Evolutionary conservation across 35 echinoderm and acorn worm genomes (phyloP).

Genomic region (Ophioderma brevispina): DNA sequence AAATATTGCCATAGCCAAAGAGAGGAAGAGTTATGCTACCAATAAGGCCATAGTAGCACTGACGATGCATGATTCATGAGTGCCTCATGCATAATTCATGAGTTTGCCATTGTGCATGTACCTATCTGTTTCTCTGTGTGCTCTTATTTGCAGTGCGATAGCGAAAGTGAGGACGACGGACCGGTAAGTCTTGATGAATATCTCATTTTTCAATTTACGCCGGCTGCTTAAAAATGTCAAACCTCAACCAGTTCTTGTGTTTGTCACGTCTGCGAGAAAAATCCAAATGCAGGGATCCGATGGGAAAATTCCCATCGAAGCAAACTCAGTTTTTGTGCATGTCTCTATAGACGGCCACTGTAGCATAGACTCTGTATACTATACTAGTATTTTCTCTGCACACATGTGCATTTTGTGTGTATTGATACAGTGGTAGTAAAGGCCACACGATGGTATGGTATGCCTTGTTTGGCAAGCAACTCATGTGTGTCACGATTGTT

Average conservation of each 20-base stretch:
- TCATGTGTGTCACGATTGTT: not conserved
- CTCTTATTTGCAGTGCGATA: constrained; percentile 43
- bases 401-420: not conserved
- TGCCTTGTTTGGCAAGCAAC: no score
- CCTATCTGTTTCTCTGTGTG: not conserved
- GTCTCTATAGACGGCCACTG: no score
- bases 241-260: no score
- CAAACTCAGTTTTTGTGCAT: no score
- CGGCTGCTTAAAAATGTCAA: not conserved
- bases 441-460: no score
- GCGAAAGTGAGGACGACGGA: constrained; percentile 45
- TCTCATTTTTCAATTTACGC: not conserved
- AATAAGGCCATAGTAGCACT: not conserved
- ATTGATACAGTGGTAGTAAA: not conserved
- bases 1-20: not conserved
- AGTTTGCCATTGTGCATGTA: not conserved
- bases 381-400: not conserved
- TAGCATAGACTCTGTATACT: no score
- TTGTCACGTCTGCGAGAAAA: no score
- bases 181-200: constrained; percentile 21
- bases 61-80: not conserved
- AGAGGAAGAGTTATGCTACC: not conserved
- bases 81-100: not conserved
- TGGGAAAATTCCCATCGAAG: no score
- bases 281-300: no score